Base-by-base conservation (phyloP, 2,113 vertebrate genomes). In the Triplophysa tibetana region DNA sequence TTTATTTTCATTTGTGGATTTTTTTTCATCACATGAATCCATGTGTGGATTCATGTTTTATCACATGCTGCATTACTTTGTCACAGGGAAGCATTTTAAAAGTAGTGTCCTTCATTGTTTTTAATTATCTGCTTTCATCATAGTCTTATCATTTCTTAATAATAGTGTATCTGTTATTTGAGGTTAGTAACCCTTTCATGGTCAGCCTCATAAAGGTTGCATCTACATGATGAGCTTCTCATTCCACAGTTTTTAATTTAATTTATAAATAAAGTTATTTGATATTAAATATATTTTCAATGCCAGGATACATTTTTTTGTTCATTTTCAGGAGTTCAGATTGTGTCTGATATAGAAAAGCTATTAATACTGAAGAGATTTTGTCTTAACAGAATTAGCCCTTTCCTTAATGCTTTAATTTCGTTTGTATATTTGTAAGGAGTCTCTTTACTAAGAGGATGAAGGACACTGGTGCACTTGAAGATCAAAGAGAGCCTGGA, bases 381-480 rank as follows among this genome's bases (percentile, higher is more conserved):
- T 0, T 12, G 26, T 56, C 12, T 56, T 14, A 54, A 11, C 52
- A 70, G 0, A n/a, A 12, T 6, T 21, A 5, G 19, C 26, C 2
- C 6, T 58, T 10, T 38, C 1, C n/a, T 70, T 19, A 58, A 19
- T 80, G 50, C 69, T 17, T n/a, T 43, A 13, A 82, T 14, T 64
- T 3, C 76, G 24, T 4, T 77, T 82, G 4, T 72, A 83, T 78
- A 82, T 85, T 82, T 86, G 77, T 1, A 87, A 97, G 96, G 93
- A 96, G 90, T 89, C 91, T 97, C 85, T 97, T 98, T 92, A 88
- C 94, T 87, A 94, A 93, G 88, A 95, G 91, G 86, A 87, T 84
- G 70, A 96, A 93, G 89, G 95, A 91, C 84, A 83, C 89, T 83
- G 90, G 86, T 86, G 85, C 90, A 56, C 90, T 89, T 81, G 94